Evolutionary conservation across 1,140 invertebrate species (phyloP), one percentile per base, ranked within the genome.

Genomic region (Drosophila sp.): DNA sequence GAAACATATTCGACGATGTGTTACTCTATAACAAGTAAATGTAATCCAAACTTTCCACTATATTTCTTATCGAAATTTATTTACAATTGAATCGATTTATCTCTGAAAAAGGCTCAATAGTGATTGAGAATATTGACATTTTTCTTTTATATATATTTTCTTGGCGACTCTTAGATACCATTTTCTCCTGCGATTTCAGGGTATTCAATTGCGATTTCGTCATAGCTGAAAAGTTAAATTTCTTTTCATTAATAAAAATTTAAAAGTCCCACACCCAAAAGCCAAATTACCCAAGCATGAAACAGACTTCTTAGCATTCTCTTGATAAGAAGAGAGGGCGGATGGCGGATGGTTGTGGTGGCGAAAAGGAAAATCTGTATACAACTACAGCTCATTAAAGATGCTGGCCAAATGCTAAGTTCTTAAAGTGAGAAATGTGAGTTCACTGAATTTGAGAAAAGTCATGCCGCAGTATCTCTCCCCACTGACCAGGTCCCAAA

Each of bases 361-460:
- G 72, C 61, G 41, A 64, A 56, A 55, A 55, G 27, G 38, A 66
- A 76, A 87, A 89, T 89, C 83, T 87, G 84, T 66, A 62, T 50
- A 56, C 76, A 87, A 87, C 84, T 89, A 89, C 65, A 83, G 84
- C 80, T 90, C 80, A 87, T 89, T 87, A 87, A 80, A 80, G 80
- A 57, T 57, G 76, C 67, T 41, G 57, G 56, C 54, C 58, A 64
- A 67, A 63, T 76, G 66, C 70, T 76, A 69, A 70, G 23, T 50
- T 55, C 80, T 83, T 80, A 87, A 83, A 70, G 72, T 66, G 47
- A 11, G 33, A 65, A 70, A 56, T 33, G 58, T 75, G 65, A 57
- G 56, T 17, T 38, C 7, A 44, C 38, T 3, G 35, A 79, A 76
- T 86, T 66, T 79, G 79, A 17, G 17, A 66, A 65, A 82, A 87